Base-by-base conservation (phyloP, 2,888 invertebrate species). In the Drosophila atripex region DNA sequence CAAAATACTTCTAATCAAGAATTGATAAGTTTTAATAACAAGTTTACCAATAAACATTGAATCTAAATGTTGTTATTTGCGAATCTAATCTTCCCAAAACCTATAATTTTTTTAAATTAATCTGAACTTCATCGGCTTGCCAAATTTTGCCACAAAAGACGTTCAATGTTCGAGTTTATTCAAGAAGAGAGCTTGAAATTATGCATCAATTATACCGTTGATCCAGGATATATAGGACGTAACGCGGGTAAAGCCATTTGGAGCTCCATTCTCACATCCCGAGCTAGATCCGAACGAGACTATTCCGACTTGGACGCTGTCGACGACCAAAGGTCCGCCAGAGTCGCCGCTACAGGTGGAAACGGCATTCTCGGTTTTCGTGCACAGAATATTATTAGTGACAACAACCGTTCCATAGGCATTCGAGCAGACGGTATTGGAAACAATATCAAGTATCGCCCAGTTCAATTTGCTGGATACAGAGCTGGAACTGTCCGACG, bases 261-360 rank as follows among this genome's bases (percentile, higher is more conserved):
- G 73, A 12, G 14, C 60, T 21, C 60, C 73, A 2, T 18, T 3
- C n/a, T 53, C 49, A 47, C 82, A 82, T 16, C 79, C 79, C 47
- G 55, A 18, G 5, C n/a, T 12, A 7, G 73, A 59, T 3, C 73
- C 77, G 51, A 79, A 79, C 7, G 78, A 79, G 16, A 61, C 68
- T 30, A 90, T 72, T 65, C 90, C 90, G 56, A 90, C 47, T 25
- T 85, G 76, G n/a, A 60, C 16, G 2, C 21, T 14, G n/a, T 25
- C 41, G 14, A 52, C 46, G 11, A 28, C 55, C 50, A 77, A 51
- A 4, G 90, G 89, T 61, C 89, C 90, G n/a, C 90, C 90, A 14
- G 89, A 90, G 63, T 90, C 90, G 8, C 90, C 89, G 9, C 70
- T 75, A 76, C 89, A 89, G 25, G 86, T 84, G 39, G 89, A 85